Evolutionary conservation across 2,113 vertebrate species (phyloP).

Genomic region (Scophthalmus maximus): DNA sequence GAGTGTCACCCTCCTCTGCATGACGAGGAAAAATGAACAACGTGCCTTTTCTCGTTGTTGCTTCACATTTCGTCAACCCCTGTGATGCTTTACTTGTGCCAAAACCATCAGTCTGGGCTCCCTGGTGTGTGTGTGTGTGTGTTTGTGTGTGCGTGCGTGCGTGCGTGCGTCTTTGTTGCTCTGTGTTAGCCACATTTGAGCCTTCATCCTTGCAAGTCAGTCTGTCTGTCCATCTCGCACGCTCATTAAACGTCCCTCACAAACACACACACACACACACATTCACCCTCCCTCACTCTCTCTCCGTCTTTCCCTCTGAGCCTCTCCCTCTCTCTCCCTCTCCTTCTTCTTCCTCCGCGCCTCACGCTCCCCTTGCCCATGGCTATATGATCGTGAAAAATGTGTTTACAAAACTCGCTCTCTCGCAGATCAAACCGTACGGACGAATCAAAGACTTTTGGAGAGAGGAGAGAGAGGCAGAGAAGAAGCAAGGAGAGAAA

Average conservation of each 20-base stretch:
- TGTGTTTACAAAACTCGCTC: constrained; percentile 90
- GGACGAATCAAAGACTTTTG: constrained; percentile 85
- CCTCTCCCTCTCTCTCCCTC: constrained; percentile 46
- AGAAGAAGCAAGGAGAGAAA: constrained; percentile 61
- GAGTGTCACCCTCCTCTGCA: constrained; percentile 60
- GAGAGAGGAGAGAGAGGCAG: constrained; percentile 77
- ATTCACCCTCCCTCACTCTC: constrained; percentile 33
- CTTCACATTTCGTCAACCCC: constrained; percentile 84
- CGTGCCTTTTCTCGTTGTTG: constrained; percentile 74
- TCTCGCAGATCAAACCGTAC: constrained; percentile 86
- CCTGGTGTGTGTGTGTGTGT: constrained; percentile 35
- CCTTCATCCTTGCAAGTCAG: constrained; percentile 74
- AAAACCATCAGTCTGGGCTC: constrained; percentile 65
- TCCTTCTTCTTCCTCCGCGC: constrained; percentile 80
- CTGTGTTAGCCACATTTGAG: constrained; percentile 62
- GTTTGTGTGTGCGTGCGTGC: constrained; percentile 21
- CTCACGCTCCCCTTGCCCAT: constrained; percentile 85
- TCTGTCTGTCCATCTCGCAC: constrained; percentile 75
- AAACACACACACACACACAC: constrained; percentile 22
- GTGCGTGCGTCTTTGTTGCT: constrained; percentile 43
- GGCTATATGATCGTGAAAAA: constrained; percentile 88
- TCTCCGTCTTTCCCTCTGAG: constrained; percentile 5
- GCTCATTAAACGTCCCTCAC: constrained; percentile 83
- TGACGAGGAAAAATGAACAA: constrained; percentile 73
- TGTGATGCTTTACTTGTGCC: constrained; percentile 73